These are phyloP conservation scores for Lasiommata megera DNA, from an alignment of 2,888 invertebrate species.

Conservation along the genomic window DNA sequence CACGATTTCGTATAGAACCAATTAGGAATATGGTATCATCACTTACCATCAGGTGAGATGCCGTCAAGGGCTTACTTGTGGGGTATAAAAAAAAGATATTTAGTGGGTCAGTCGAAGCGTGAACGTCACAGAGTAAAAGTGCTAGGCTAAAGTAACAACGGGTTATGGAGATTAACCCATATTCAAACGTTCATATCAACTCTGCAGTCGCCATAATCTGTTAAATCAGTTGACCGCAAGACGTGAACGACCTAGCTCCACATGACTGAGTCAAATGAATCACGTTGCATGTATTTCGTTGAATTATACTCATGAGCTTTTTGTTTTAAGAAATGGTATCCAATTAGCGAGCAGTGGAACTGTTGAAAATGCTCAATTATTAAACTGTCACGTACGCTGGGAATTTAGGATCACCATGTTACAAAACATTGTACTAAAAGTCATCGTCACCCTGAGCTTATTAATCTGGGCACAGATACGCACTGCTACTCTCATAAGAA, in stretches of 20 bases:
- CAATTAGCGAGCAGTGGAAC: conserved; percentile 4
- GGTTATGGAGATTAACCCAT: conserved; percentile 13
- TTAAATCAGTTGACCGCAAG: conserved; percentile 45
- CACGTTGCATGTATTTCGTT: conserved; percentile 34
- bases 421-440: no score
- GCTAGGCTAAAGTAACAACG: not conserved
- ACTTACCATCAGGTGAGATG: no score
- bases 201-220: conserved; percentile 22
- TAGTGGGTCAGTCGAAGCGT: not conserved
- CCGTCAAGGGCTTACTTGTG: no score
- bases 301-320: conserved; percentile 27
- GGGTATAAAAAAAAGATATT: no score
- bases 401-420: no score
- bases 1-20: no score
- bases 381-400: not conserved
- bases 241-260: conserved; percentile 45
- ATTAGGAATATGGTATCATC: no score
- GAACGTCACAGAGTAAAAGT: conserved; percentile 3
- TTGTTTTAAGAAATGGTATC: conserved; percentile 14
- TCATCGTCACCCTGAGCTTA: no score
- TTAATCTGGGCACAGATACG: no score
- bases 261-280: conserved; percentile 34
- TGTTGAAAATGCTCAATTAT: not conserved
- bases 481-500: no score
- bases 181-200: conserved; percentile 4